phyloP scores from a whole-genome alignment of 2,888 invertebrate species.

The Sclerodermus sp. region DNA sequence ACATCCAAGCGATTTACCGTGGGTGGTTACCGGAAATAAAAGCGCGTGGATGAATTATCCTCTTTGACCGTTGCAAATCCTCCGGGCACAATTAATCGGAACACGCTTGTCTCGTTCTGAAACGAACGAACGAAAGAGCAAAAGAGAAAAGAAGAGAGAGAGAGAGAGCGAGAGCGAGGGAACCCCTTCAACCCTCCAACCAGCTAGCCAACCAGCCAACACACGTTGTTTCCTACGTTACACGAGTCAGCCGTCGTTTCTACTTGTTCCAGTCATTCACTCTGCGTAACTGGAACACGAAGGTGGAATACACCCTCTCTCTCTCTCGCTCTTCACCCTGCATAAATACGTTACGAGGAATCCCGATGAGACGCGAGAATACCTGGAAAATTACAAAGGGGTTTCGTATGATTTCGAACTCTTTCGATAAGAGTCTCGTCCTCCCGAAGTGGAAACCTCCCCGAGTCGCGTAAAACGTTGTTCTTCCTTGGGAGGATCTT shows the following conservation, averaged over 20 bases:
- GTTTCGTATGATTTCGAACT: neutral
- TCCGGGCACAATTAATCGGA: constrained; percentile 41
- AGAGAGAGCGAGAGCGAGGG: too few species aligned
- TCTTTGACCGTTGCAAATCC: constrained; percentile 34
- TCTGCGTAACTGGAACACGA: neutral
- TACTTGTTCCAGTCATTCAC: neutral
- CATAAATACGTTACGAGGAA: neutral
- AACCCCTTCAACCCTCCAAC: neutral
- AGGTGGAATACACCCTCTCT: neutral
- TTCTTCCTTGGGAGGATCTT: too few species aligned
- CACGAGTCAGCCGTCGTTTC: neutral
- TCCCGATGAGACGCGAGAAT: neutral
- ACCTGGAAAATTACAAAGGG: neutral
- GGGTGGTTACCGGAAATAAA: too few species aligned
- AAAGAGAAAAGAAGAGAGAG: too few species aligned
- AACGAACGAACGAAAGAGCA: too few species aligned
- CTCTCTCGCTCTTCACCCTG: neutral
- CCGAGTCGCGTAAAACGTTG: too few species aligned
- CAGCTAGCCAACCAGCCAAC: too few species aligned
- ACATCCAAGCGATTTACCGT: too few species aligned
- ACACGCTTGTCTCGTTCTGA: neutral
- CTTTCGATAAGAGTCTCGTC: too few species aligned
- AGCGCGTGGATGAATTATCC: constrained; percentile 29
- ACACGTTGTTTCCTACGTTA: too few species aligned
- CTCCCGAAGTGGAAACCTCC: too few species aligned